phyloP scores from a whole-genome alignment of 2,113 vertebrate species.

The Blennius ocellaris region DNA sequence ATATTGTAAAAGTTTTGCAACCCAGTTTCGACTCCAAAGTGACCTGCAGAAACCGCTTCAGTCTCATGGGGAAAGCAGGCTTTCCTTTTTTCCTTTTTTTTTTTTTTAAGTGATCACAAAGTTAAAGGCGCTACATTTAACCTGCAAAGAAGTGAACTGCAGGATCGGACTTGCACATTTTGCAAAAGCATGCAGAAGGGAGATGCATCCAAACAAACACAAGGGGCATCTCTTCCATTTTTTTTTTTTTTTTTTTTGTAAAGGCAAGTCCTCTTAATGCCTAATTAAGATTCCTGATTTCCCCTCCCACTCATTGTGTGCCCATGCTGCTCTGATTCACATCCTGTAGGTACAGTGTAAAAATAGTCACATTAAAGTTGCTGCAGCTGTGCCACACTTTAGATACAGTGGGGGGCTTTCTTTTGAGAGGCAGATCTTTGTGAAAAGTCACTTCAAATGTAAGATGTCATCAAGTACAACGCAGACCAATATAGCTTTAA shows the following conservation, averaged over 20 bases:
- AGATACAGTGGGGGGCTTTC: neutral
- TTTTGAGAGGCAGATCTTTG: neutral
- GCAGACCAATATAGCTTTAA: too few species aligned
- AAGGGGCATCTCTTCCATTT: neutral
- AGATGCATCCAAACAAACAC: neutral
- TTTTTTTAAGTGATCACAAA: constrained; percentile 35
- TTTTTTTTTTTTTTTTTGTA: neutral
- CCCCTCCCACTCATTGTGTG: constrained; percentile 44
- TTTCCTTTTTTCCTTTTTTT: neutral
- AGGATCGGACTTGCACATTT: too few species aligned
- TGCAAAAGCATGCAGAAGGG: too few species aligned
- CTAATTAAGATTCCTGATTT: constrained; percentile 48
- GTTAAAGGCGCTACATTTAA: constrained; percentile 29
- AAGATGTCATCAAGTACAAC: too few species aligned
- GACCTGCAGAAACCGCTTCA: constrained; percentile 20
- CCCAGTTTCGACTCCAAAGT: too few species aligned
- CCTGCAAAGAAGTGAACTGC: neutral
- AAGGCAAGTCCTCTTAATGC: constrained; percentile 43
- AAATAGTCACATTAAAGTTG: constrained; percentile 26
- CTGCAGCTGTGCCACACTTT: neutral
- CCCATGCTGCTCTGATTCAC: constrained; percentile 34
- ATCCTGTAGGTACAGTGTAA: constrained; percentile 9
- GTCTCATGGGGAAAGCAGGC: constrained; percentile 13
- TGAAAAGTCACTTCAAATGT: neutral
- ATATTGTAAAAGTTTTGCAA: constrained; percentile 68